phyloP scores from a whole-genome alignment of 92 coral and sea anemone genomes.

The Galaxea fascicularis region DNA sequence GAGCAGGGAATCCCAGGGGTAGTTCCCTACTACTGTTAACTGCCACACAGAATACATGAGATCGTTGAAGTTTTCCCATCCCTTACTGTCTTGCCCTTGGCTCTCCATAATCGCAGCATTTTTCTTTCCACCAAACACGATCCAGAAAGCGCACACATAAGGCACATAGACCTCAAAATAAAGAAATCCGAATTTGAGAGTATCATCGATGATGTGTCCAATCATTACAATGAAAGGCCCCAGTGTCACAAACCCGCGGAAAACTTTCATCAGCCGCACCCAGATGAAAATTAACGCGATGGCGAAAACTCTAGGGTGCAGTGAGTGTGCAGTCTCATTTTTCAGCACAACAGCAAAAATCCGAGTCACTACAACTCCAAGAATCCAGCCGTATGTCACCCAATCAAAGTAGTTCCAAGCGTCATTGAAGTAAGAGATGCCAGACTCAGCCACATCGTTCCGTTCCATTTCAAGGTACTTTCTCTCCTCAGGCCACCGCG shows the following conservation, averaged over 20 bases:
- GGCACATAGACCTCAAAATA: conserved; percentile 90
- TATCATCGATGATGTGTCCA: conserved; percentile 93
- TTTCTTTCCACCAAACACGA: conserved; percentile 87
- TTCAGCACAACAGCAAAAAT: conserved; percentile 73
- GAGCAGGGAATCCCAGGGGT: conserved; percentile 92
- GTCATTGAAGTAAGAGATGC: conserved; percentile 94
- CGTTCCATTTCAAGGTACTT: conserved; percentile 96
- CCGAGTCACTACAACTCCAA: conserved; percentile 83
- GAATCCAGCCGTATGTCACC: conserved; percentile 94
- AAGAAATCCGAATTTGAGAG: conserved; percentile 88
- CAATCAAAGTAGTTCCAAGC: conserved; percentile 99
- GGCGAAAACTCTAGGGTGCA: conserved; percentile 89
- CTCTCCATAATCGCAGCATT: conserved; percentile 79
- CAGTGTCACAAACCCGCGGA: conserved; percentile 85
- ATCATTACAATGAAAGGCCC: conserved; percentile 99
- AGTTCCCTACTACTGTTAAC: conserved; percentile 93
- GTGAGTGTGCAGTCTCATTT: conserved; percentile 60
- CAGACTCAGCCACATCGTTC: conserved; percentile 79
- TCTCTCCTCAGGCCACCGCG: conserved; percentile 98
- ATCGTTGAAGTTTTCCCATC: conserved; percentile 86
- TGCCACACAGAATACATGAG: conserved; percentile 98
- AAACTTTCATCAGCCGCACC: conserved; percentile 96
- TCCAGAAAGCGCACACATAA: conserved; percentile 98
- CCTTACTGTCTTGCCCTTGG: conserved; percentile 66
- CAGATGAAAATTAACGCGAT: conserved; percentile 91